phyloP scores from a whole-genome alignment of 2,113 vertebrate species.

The Amphiprion percula region DNA sequence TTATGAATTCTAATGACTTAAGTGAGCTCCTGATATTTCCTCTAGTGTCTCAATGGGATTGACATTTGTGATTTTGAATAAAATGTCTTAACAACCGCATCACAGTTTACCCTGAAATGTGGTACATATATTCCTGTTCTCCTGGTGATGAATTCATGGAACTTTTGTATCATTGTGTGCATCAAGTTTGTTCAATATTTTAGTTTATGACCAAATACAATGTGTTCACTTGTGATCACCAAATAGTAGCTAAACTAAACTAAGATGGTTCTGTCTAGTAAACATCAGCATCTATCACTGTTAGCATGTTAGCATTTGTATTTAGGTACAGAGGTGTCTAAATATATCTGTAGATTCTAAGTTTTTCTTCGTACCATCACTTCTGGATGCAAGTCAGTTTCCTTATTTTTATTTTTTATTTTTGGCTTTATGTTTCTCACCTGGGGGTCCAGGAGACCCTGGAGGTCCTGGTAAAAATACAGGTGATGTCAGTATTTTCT shows the following conservation, averaged over 20 bases:
- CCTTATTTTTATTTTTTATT: not conserved
- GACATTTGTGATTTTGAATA: not conserved
- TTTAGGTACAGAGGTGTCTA: not conserved
- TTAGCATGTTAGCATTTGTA: not conserved
- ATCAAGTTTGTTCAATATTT: not conserved
- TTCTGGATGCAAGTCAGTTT: constrained; percentile 8
- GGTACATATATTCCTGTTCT: not conserved
- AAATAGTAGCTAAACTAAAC: not conserved
- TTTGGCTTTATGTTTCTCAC: constrained; percentile 78
- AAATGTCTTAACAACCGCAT: not conserved
- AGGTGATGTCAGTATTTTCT: constrained; percentile 89
- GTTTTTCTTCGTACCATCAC: not conserved
- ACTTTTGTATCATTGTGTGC: too few relatives aligned
- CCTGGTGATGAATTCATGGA: not conserved
- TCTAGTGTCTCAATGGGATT: not conserved
- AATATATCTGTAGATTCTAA: not conserved
- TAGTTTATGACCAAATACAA: not conserved
- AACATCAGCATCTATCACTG: too few relatives aligned
- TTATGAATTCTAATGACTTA: not conserved
- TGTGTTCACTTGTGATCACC: not conserved
- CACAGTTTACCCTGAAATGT: not conserved
- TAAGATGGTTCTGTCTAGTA: too few relatives aligned
- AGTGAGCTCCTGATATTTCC: not conserved
- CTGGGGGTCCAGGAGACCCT: constrained; percentile 91
- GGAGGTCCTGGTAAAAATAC: constrained; percentile 90